Conservation (phyloP, 2,113 vertebrate species). For the Cheirogaleus medius region DNA sequence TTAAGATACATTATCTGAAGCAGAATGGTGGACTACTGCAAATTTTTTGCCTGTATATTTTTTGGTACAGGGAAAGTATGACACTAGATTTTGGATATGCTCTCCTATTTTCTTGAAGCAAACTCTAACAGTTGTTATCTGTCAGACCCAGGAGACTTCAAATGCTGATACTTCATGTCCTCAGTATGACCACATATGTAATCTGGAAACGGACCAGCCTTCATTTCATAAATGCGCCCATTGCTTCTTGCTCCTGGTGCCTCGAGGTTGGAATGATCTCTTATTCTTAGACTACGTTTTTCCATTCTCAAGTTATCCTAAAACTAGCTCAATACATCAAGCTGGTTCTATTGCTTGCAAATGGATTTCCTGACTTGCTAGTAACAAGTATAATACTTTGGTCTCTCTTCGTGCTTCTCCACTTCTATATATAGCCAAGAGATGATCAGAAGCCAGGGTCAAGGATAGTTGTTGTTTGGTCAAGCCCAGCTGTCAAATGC, state of each 20-base stretch:
- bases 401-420: constrained; percentile 27
- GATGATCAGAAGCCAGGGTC: constrained; percentile 51
- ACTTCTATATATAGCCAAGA: constrained; percentile 69
- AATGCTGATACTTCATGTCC: background rate
- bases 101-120: constrained; percentile 5
- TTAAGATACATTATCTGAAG: background rate
- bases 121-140: background rate
- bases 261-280: background rate
- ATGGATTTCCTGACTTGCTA: constrained; percentile 37
- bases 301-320: constrained; percentile 6
- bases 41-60: background rate
- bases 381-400: background rate
- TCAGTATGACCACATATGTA: background rate
- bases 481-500: constrained; percentile 58
- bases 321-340: background rate
- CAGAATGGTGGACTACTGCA: background rate
- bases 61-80: background rate
- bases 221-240: background rate
- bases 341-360: background rate
- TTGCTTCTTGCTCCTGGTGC: background rate
- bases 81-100: background rate
- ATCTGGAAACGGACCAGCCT: background rate
- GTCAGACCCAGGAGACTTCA: background rate
- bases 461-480: constrained; percentile 65
- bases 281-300: background rate